A percentile compares a stretch with the other conserved stretches of the same genome.
Conservation (phyloP, 2,888 invertebrate species). For the Bombyx huttoni region DNA sequence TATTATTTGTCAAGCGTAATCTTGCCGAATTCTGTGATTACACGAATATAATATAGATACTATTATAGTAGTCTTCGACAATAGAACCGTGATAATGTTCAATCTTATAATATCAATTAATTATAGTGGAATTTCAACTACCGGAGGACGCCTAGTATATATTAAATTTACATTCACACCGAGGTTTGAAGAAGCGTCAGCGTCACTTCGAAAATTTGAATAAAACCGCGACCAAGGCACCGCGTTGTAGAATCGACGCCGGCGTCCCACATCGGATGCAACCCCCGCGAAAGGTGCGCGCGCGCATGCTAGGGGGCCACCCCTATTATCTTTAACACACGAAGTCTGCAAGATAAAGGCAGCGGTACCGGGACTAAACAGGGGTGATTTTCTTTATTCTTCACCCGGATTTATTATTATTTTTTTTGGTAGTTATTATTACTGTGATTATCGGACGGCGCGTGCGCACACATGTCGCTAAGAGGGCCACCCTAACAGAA, state of each 20-base stretch:
- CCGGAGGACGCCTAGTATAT: too few relatives aligned
- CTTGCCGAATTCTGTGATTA: too few relatives aligned
- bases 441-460: constrained; percentile 62
- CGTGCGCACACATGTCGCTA: constrained; percentile 65
- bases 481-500: constrained; percentile 40
- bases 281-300: constrained; percentile 67
- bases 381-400: constrained; percentile 72
- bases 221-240: constrained; percentile 52
- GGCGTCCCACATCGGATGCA: constrained; percentile 29
- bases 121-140: too few relatives aligned
- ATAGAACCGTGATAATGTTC: too few relatives aligned
- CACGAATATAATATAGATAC: too few relatives aligned
- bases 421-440: constrained; percentile 68
- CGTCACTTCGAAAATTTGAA: constrained; percentile 41
- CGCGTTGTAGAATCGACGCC: constrained; percentile 15
- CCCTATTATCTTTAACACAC: constrained; percentile 71
- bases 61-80: too few relatives aligned
- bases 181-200: background rate
- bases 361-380: constrained; percentile 37
- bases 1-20: too few relatives aligned
- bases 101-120: too few relatives aligned
- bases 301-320: constrained; percentile 41
- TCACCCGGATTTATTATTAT: constrained; percentile 72
- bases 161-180: too few relatives aligned
- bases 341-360: constrained; percentile 73